Percentiles rank a stretch among this genome's conserved stretches.
phyloP scores from a whole-genome alignment of 2,113 vertebrate genomes.

The mouse (Mus musculus) region DNA sequence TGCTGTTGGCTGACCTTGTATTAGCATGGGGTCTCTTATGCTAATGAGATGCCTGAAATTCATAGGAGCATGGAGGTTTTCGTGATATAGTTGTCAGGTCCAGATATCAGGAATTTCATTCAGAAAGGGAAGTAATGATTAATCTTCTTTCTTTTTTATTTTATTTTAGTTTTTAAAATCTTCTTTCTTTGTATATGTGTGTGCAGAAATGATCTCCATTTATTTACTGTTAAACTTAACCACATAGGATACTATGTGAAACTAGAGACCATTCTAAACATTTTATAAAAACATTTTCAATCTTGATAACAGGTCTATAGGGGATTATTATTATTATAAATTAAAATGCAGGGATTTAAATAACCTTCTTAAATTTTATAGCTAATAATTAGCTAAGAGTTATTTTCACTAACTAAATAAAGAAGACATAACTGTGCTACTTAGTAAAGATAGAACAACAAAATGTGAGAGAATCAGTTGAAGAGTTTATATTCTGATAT shows the following conservation, averaged over 20 bases:
- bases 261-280: neutral
- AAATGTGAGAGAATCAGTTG: neutral
- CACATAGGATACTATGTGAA: neutral
- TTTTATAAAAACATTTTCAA: slow-evolving; percentile 19
- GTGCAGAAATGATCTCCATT: neutral
- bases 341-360: neutral
- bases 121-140: slow-evolving; percentile 26
- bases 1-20: neutral
- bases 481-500: neutral
- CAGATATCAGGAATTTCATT: slow-evolving; percentile 26
- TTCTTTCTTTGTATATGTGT: neutral
- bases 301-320: neutral
- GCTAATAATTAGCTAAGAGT: neutral
- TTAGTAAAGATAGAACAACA: neutral
- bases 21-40: neutral
- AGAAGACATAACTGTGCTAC: slow-evolving; percentile 24
- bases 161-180: neutral
- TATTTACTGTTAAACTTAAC: neutral
- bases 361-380: neutral
- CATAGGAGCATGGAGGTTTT: neutral
- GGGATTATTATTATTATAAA: neutral
- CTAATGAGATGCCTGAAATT: neutral
- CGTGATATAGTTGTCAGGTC: slow-evolving; percentile 6
- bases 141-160: neutral
- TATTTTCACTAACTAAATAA: slow-evolving; percentile 40